Conservation (phyloP, 2,888 invertebrate genomes). For the Calliopum simillimum region DNA sequence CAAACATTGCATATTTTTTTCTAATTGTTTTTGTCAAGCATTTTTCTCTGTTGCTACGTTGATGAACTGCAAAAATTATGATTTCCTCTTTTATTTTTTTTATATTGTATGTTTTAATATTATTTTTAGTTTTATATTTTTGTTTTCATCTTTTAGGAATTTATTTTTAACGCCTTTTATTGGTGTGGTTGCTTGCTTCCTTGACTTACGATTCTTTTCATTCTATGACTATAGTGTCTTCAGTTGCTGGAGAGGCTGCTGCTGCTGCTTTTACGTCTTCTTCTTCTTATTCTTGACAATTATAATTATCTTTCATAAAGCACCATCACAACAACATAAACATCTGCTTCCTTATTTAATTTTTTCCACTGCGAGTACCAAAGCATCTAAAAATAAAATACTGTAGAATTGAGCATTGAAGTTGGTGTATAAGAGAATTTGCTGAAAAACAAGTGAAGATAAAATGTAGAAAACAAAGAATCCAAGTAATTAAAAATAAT, state of each 20-base stretch:
- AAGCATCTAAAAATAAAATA: conserved; percentile 5
- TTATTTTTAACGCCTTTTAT: conserved; percentile 29
- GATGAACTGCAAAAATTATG: conserved; percentile 30
- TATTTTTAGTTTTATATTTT: neutral
- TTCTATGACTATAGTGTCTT: neutral
- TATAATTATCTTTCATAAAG: conserved; percentile 40
- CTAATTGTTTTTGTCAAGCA: conserved; percentile 9
- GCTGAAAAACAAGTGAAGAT: neutral
- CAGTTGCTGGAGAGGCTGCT: too few relatives aligned
- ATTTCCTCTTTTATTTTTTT: conserved; percentile 1
- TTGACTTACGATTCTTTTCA: neutral
- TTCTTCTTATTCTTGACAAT: conserved; percentile 31
- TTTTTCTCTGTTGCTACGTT: neutral
- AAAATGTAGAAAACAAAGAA: conserved; percentile 14
- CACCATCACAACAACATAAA: conserved; percentile 21
- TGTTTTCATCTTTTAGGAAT: conserved; percentile 14
- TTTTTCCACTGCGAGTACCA: conserved; percentile 3
- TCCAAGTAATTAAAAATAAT: conserved; percentile 44
- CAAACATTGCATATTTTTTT: conserved; percentile 9
- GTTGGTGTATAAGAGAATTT: too few relatives aligned
- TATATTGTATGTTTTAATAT: neutral
- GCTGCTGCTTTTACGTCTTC: neutral
- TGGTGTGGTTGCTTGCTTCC: neutral
- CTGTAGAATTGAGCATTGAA: neutral
- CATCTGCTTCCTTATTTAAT: conserved; percentile 23